phyloP scores from a whole-genome alignment of 92 coral and sea anemone genomes.

The Epizoanthus stellaris region DNA sequence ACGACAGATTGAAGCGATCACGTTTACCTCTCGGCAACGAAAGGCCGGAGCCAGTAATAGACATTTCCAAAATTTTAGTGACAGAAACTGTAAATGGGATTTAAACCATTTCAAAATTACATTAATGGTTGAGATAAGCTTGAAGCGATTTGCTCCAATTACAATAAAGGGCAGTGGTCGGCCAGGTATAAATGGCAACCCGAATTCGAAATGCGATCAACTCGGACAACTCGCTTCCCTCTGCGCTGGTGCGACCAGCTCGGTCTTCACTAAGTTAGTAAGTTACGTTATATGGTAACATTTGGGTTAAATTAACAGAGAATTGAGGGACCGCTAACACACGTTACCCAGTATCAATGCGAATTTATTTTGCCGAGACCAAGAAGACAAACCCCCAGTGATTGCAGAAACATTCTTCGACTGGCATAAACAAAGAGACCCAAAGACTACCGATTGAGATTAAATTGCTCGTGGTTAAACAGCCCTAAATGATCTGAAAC shows the following conservation, averaged over 20 bases:
- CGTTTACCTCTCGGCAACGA: slow-evolving; percentile 6
- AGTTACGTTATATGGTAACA: neutral
- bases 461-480: slow-evolving; percentile 25
- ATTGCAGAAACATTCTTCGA: slow-evolving; percentile 3
- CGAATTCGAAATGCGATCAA: slow-evolving; percentile 41
- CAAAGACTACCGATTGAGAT: slow-evolving; percentile 7
- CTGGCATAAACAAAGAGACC: neutral
- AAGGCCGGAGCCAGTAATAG: neutral
- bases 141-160: slow-evolving; percentile 1
- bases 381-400: slow-evolving; percentile 35
- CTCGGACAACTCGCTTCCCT: slow-evolving; percentile 8
- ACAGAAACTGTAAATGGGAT: slow-evolving; percentile 1
- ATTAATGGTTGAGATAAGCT: too few species aligned
- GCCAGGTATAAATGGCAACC: slow-evolving; percentile 16
- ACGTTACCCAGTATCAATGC: neutral
- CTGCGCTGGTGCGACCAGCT: neutral
- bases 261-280: neutral
- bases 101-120: neutral
- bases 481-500: neutral
- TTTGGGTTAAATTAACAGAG: slow-evolving; percentile 23
- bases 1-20: slow-evolving; percentile 29
- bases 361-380: slow-evolving; percentile 4
- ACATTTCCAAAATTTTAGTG: slow-evolving; percentile 6
- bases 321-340: neutral
- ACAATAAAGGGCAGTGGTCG: neutral